These are phyloP conservation scores for Apis laboriosa DNA, from an alignment of 1,140 invertebrate genomes.

Conservation along the genomic window DNA sequence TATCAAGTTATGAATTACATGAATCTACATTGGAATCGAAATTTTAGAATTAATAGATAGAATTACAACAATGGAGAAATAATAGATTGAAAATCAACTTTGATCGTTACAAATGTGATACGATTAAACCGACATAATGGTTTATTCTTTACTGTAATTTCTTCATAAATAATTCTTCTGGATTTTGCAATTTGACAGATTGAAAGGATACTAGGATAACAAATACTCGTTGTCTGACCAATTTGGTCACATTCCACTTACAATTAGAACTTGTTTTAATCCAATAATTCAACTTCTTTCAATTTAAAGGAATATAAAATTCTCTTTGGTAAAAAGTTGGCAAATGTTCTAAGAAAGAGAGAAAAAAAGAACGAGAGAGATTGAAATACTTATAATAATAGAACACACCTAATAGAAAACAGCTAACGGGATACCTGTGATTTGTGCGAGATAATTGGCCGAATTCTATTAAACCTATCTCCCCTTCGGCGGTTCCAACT, in stretches of 20 bases:
- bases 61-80: too few relatives aligned
- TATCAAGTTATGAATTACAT: too few relatives aligned
- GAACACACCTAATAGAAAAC: conserved; percentile 68
- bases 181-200: neutral
- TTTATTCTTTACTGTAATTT: neutral
- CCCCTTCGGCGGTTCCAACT: conserved; percentile 25
- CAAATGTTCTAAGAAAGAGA: conserved; percentile 47
- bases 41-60: too few relatives aligned
- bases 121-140: neutral
- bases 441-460: conserved; percentile 70
- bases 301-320: neutral
- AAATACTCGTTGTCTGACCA: neutral
- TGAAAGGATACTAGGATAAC: neutral
- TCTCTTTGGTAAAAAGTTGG: conserved; percentile 22
- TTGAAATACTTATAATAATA: conserved; percentile 53
- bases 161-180: neutral
- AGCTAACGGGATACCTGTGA: conserved; percentile 64
- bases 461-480: conserved; percentile 73
- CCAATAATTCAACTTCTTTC: neutral
- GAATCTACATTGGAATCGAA: too few relatives aligned
- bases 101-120: neutral
- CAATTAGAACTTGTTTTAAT: neutral
- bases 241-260: neutral
- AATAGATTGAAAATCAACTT: neutral
- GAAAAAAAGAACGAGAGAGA: too few relatives aligned